Percentiles rank a stretch among this genome's conserved stretches.
Evolutionary conservation across 2,113 vertebrate species (phyloP).

Genomic region (Antennarius striatus): DNA sequence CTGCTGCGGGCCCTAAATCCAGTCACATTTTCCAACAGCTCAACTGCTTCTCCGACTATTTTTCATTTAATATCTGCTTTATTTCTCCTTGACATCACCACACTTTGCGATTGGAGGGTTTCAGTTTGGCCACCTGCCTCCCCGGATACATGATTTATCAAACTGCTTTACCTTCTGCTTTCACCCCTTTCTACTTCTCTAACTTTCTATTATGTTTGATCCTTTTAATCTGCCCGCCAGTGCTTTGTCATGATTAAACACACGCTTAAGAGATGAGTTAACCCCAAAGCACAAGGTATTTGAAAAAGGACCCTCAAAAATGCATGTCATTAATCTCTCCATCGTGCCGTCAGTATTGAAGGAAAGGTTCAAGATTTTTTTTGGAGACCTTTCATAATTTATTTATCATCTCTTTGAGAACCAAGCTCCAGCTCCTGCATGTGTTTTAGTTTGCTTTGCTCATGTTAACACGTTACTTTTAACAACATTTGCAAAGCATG

Average conservation of each 20-base stretch:
- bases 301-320: conserved; percentile 43
- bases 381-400: conserved; percentile 23
- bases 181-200: conserved; percentile 55
- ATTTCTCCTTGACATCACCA: conserved; percentile 46
- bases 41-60: conserved; percentile 5
- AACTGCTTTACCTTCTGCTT: conserved; percentile 47
- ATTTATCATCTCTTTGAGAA: conserved; percentile 5
- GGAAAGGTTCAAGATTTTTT: conserved; percentile 46
- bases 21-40: conserved; percentile 31
- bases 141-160: conserved; percentile 38
- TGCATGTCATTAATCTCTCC: conserved; percentile 29
- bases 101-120: conserved; percentile 50
- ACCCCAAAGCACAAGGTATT: conserved; percentile 79
- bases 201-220: conserved; percentile 77
- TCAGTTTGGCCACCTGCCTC: conserved; percentile 25
- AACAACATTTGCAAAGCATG: no score
- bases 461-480: no score
- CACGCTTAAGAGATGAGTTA: conserved; percentile 75
- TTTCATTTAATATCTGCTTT: conserved; percentile 29
- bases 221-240: conserved; percentile 73
- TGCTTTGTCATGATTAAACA: conserved; percentile 80
- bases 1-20: conserved; percentile 23
- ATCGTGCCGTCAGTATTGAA: conserved; percentile 26
- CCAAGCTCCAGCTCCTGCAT: not conserved
- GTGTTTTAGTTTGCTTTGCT: no score